Conservation (phyloP, 2,888 invertebrate species). For the Agrochola lota region DNA sequence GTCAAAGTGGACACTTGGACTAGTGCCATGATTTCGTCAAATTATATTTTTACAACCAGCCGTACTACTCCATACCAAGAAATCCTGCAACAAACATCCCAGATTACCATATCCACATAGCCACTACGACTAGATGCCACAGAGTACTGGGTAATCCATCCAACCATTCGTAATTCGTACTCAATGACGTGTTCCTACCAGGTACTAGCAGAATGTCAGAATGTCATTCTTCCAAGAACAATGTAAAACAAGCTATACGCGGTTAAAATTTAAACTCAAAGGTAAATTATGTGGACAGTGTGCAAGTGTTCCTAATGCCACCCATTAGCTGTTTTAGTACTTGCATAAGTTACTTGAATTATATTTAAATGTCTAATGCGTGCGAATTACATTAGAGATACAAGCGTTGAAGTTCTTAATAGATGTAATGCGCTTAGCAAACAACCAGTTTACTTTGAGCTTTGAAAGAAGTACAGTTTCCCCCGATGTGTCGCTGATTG, state of each 20-base stretch:
- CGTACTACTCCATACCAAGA: slow-evolving; percentile 24
- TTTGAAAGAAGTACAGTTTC: slow-evolving; percentile 48
- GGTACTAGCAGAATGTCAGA: slow-evolving; percentile 44
- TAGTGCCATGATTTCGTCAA: slow-evolving; percentile 24
- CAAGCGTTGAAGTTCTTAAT: slow-evolving; percentile 82
- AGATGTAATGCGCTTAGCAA: slow-evolving; percentile 80
- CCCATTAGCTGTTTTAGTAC: slow-evolving; percentile 77
- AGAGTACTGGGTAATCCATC: slow-evolving; percentile 45
- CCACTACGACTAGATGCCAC: slow-evolving; percentile 39
- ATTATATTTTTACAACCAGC: slow-evolving; percentile 30
- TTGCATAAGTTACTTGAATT: slow-evolving; percentile 86
- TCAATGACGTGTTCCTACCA: slow-evolving; percentile 53
- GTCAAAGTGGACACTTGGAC: slow-evolving; percentile 9
- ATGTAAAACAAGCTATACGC: slow-evolving; percentile 58
- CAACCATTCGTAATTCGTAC: slow-evolving; percentile 33
- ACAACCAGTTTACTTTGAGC: slow-evolving; percentile 73
- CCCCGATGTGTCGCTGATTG: slow-evolving; percentile 36
- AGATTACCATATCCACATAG: slow-evolving; percentile 39
- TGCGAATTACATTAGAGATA: slow-evolving; percentile 81
- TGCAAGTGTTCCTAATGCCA: slow-evolving; percentile 73
- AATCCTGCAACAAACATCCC: slow-evolving; percentile 37
- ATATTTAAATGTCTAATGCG: slow-evolving; percentile 86
- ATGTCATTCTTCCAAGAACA: slow-evolving; percentile 55
- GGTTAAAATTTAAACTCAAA: slow-evolving; percentile 67
- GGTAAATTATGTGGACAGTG: slow-evolving; percentile 62